Evolutionary conservation across 2,888 invertebrate species (phyloP), one percentile per base, ranked within the genome.

Genomic region (Tyria jacobaeae): DNA sequence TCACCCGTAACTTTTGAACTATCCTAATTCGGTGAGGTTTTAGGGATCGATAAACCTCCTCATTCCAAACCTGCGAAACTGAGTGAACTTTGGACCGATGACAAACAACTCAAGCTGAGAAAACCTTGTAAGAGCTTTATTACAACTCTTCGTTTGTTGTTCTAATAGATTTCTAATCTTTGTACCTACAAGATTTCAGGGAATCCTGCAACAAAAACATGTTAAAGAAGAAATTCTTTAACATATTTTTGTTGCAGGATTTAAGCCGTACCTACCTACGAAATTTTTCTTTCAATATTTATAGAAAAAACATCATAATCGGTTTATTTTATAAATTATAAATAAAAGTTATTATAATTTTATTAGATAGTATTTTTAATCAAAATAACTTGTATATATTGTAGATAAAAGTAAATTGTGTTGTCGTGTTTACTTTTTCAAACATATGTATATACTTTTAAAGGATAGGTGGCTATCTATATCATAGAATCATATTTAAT

Each of bases 41-140:
- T 53, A 67, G 64, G 62, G 58, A 57, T 53, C 68, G 74, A 79
- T 79, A 77, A 79, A 72, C 66, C 66, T 64, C 58, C 24, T 24
- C 34, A 3, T n/a, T 37, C n/a, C n/a, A 47, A 15, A 48, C 21
- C 35, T 48, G 47, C 15, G 34, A 53, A 54, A 71, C 66, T 62
- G n/a, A 64, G 49, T 69, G 60, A 71, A 71, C 69, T 71, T 70
- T 66, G 66, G 60, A n/a, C 66, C 66, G 62, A 77, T 75, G 74
- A 73, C 73, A 75, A 79, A 79, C 74, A 79, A 68, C 70, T 71
- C 59, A 50, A 66, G 64, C 44, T 41, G 53, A 64, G 47, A 47
- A 59, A 79, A 78, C 71, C 75, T 74, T 54, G 41, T 71, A 65
- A 74, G 69, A 68, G 70, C 67, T 72, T 79, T 73, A 71, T 68